A percentile compares a stretch with the other conserved stretches of the same genome.
These are phyloP conservation scores for Laothoe populi DNA, from an alignment of 2,888 invertebrate genomes.

Conservation along the genomic window DNA sequence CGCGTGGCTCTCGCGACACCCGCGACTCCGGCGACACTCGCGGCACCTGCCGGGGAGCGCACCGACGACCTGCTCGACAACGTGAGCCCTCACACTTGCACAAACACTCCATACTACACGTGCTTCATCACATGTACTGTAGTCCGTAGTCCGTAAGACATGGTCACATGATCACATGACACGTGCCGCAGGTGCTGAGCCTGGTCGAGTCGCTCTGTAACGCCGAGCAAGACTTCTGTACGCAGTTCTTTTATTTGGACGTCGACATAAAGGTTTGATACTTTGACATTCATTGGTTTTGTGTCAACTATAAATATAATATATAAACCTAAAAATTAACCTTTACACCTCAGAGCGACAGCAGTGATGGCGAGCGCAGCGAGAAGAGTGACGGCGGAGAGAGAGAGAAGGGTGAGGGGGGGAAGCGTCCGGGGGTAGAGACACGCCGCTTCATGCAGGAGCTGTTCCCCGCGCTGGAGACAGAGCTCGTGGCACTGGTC, in stretches of 20 bases:
- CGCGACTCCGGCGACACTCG: too few relatives aligned
- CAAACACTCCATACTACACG: neutral
- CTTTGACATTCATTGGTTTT: neutral
- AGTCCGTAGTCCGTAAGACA: too few relatives aligned
- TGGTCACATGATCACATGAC: too few relatives aligned
- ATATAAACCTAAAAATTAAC: neutral
- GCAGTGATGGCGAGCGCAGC: constrained; percentile 50
- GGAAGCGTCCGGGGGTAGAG: constrained; percentile 73
- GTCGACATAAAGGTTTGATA: constrained; percentile 67
- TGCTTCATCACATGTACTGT: too few relatives aligned
- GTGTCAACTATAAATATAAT: too few relatives aligned
- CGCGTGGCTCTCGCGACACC: constrained; percentile 74
- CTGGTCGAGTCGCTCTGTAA: constrained; percentile 96
- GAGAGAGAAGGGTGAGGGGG: constrained; percentile 42
- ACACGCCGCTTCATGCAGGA: constrained; percentile 94
- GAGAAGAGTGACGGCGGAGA: constrained; percentile 43
- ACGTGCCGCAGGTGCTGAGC: constrained; percentile 87
- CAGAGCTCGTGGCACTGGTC: constrained; percentile 94
- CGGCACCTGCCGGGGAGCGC: constrained; percentile 48
- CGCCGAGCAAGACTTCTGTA: constrained; percentile 97
- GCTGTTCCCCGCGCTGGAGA: constrained; percentile 94
- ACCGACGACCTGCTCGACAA: constrained; percentile 58
- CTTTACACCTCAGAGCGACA: constrained; percentile 43
- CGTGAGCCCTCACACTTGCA: constrained; percentile 24
- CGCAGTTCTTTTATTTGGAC: constrained; percentile 94